phyloP scores from a whole-genome alignment of 2,888 invertebrate species.

The Clitarchus hookeri region DNA sequence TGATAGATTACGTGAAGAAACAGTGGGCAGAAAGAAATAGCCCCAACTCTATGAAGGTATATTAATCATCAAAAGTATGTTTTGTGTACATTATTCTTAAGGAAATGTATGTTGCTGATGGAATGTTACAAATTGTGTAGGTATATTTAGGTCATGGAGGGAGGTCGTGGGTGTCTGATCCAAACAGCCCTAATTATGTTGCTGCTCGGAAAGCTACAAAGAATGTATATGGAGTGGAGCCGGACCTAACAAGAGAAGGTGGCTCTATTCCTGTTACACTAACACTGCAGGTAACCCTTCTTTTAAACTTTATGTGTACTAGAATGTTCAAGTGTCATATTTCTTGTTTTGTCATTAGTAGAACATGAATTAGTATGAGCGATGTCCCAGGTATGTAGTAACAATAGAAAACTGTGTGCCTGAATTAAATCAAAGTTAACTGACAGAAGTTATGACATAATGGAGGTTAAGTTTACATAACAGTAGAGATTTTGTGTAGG shows the following conservation, averaged over 20 bases:
- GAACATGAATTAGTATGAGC: too few relatives aligned
- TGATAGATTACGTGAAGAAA: constrained; percentile 74
- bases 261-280: constrained; percentile 97
- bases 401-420: too few relatives aligned
- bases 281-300: constrained; percentile 64
- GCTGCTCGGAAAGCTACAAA: constrained; percentile 84
- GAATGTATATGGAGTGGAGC: constrained; percentile 86
- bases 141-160: constrained; percentile 72
- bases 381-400: too few relatives aligned
- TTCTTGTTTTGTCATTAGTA: too few relatives aligned
- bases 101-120: background rate
- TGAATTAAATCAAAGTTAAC: too few relatives aligned
- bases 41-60: constrained; percentile 83
- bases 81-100: too few relatives aligned
- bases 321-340: too few relatives aligned
- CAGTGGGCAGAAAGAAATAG: constrained; percentile 79
- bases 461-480: too few relatives aligned
- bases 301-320: too few relatives aligned
- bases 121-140: constrained; percentile 40
- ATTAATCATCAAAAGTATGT: background rate
- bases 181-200: constrained; percentile 87
- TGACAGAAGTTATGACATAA: too few relatives aligned
- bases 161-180: constrained; percentile 91
- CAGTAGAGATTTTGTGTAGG: too few relatives aligned
- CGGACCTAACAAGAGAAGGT: constrained; percentile 95